Conservation (phyloP, 1,140 invertebrate species). For the Saccostrea echinata region DNA sequence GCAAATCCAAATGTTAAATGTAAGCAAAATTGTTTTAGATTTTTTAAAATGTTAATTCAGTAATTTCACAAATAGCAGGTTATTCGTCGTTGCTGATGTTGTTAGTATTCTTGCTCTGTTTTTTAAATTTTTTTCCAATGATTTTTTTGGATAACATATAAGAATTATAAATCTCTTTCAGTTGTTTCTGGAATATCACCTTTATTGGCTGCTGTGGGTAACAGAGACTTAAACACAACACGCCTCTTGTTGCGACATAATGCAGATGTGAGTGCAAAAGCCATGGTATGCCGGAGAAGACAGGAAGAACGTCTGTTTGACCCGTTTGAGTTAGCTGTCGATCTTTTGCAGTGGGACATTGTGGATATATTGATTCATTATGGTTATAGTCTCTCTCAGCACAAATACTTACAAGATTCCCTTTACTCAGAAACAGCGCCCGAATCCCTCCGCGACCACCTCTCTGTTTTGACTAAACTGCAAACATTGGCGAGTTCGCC, state of each 20-base stretch:
- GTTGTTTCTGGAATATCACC: slow-evolving; percentile 52
- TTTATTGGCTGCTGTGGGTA: slow-evolving; percentile 46
- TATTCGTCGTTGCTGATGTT: no score
- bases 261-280: slow-evolving; percentile 46
- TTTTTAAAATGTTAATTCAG: no score
- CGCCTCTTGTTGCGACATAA: slow-evolving; percentile 52
- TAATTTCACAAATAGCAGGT: no score
- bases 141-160: no score
- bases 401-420: slow-evolving; percentile 29
- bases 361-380: slow-evolving; percentile 42
- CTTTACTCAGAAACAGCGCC: slow-evolving; percentile 2
- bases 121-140: no score
- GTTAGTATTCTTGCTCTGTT: no score
- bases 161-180: background rate
- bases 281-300: slow-evolving; percentile 43
- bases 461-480: slow-evolving; percentile 22
- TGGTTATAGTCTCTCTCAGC: slow-evolving; percentile 51
- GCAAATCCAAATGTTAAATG: slow-evolving; percentile 59
- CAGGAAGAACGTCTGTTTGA: slow-evolving; percentile 57
- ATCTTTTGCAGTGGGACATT: slow-evolving; percentile 48
- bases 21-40: slow-evolving; percentile 36
- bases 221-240: slow-evolving; percentile 39
- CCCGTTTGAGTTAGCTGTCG: slow-evolving; percentile 61
- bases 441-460: background rate
- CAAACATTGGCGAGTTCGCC: background rate